Conservation (phyloP, 30 jellyfish, hydroid and myxozoan genomes). For the Hydractinia symbiolongicarpus region DNA sequence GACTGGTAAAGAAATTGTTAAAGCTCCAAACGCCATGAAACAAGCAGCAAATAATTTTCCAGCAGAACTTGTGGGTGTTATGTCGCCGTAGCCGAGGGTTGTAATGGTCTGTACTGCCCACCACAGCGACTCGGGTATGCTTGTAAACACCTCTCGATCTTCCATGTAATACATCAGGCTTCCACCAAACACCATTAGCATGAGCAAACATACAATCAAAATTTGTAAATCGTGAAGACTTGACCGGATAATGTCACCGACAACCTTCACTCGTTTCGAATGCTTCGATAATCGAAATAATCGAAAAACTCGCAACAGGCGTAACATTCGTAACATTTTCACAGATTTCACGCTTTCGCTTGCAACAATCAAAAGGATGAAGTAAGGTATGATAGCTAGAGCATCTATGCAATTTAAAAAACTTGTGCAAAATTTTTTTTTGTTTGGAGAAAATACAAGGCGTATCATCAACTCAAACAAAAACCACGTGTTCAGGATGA, state of each 20-base stretch:
- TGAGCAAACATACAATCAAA: conserved; percentile 57
- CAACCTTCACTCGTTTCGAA: conserved; percentile 59
- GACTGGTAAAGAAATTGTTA: conserved; percentile 86
- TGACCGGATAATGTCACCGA: conserved; percentile 51
- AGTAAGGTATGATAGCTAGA: conserved; percentile 74
- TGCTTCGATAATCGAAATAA: conserved; percentile 60
- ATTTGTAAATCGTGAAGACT: conserved; percentile 59
- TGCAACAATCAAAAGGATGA: conserved; percentile 24
- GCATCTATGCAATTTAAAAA: conserved; percentile 52
- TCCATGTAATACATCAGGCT: conserved; percentile 64
- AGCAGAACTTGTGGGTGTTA: conserved; percentile 55
- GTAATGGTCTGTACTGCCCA: conserved; percentile 91
- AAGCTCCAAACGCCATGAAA: conserved; percentile 92
- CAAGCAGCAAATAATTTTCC: conserved; percentile 63
- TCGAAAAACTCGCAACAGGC: conserved; percentile 66
- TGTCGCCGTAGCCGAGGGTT: conserved; percentile 88
- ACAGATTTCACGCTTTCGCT: conserved; percentile 34
- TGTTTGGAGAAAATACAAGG: conserved; percentile 46
- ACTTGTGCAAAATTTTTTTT: conserved; percentile 32
- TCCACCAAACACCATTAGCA: conserved; percentile 70
- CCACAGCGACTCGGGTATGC: conserved; percentile 90
- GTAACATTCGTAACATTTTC: conserved; percentile 37
- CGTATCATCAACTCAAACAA: conserved; percentile 54
- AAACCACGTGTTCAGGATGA: conserved; percentile 41
- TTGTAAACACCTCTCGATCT: conserved; percentile 39